Percentiles rank a stretch among this genome's conserved stretches.
Evolutionary conservation across 2,113 vertebrate genomes (phyloP).

Genomic region (Pollimyrus isidori): DNA sequence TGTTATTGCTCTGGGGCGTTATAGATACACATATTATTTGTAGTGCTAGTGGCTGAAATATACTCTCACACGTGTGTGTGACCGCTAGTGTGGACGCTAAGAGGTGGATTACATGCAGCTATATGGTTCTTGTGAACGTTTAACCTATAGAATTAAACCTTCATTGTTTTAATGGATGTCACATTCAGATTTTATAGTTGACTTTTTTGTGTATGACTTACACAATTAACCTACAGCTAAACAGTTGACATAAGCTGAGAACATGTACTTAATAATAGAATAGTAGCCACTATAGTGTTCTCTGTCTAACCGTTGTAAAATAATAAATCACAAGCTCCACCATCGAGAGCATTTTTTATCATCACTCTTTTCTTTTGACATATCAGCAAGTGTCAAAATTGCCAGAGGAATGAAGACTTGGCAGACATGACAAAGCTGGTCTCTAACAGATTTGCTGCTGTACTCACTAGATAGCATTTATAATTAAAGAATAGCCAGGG

Average conservation of each 20-base stretch:
- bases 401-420: neutral
- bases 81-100: neutral
- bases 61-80: neutral
- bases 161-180: neutral
- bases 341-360: neutral
- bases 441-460: neutral
- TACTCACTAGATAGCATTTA: neutral
- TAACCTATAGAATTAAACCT: neutral
- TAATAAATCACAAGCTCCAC: neutral
- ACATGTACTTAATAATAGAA: neutral
- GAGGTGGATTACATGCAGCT: neutral
- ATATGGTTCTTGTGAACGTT: neutral
- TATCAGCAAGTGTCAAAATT: neutral
- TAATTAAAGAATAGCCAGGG: slow-evolving; percentile 4
- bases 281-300: neutral
- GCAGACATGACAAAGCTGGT: neutral
- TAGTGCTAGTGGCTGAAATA: neutral
- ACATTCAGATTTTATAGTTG: neutral
- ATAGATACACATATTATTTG: neutral
- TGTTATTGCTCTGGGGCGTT: neutral
- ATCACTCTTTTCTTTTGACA: neutral
- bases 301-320: neutral
- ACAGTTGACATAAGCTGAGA: neutral
- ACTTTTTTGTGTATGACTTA: neutral
- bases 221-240: neutral